Base-by-base conservation (phyloP, 2,797 vertebrate genomes). In the Nasua narica region DNA sequence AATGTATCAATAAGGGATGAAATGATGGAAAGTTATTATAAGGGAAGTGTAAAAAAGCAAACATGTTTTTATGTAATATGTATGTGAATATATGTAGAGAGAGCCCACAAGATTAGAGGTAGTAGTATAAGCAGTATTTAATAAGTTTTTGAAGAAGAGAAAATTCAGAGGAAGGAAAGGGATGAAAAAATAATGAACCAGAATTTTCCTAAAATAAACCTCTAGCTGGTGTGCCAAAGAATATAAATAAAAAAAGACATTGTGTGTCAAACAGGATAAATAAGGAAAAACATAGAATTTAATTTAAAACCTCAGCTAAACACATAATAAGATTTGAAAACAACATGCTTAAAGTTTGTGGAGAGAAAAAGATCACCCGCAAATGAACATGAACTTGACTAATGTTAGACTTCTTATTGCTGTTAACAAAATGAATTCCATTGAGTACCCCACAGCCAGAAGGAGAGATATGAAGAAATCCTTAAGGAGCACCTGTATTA, bases 381-480 rank as follows among this genome's bases (percentile, higher is more conserved):
- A 85, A 82, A 37, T 60, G 54, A 86, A 67, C 14, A 50, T 77
- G 23, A 90, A 81, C 29, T 46, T 79, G 43, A 94, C 35, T 40
- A 25, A 56, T 35, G 15, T 29, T 86, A 70, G 11, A 50, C 7
- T 23, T 89, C 89, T 46, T 58, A 54, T 56, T 94, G 99, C 99
- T 90, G 98, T 99, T 95, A 99, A 99, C 98, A 99, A 99, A 98
- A 99, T 99, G 99, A 99, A 99, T 98, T 99, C 99, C 96, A 99
- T 99, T 0, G 99, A 99, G 97, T 99, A 91, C 99, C 99, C 94
- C 99, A 99, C 97, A 99, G 99, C 98, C 99, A 99, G 98, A 99
- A 67, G 43, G 43, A 99, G 98, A 99, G 99, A 98, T 99, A 99
- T 0, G 99, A 99, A 96, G 99, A 99, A 98, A 99, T 99, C 25